Evolutionary conservation across 2,113 vertebrate genomes (phyloP).

Genomic region (Smithornis capensis): DNA sequence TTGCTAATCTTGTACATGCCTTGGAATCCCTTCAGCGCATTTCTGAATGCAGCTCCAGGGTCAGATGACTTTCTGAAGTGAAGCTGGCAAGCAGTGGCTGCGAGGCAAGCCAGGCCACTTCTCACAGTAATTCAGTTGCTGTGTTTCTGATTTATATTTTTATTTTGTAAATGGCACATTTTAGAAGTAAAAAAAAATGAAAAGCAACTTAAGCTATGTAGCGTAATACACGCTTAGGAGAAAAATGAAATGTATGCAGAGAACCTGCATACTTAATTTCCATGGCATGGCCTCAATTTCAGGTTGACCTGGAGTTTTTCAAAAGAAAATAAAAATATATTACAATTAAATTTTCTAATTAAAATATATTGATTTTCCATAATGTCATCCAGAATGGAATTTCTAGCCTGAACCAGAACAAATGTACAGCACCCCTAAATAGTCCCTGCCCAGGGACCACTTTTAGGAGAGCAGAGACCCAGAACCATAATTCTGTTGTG

Average conservation of each 20-base stretch:
- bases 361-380: not conserved
- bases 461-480: not conserved
- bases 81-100: slow-evolving; percentile 9
- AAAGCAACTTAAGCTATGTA: not conserved
- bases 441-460: not conserved
- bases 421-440: not conserved
- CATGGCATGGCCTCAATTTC: not conserved
- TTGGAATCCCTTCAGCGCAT: slow-evolving; percentile 25
- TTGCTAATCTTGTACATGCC: not conserved
- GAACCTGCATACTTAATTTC: not conserved
- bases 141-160: slow-evolving; percentile 30
- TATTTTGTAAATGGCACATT: slow-evolving; percentile 33
- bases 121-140: slow-evolving; percentile 40
- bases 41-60: slow-evolving; percentile 28
- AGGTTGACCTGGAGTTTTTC: not conserved
- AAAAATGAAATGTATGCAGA: not conserved
- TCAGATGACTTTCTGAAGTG: slow-evolving; percentile 34
- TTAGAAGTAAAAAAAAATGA: slow-evolving; percentile 20
- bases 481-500: not conserved
- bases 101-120: slow-evolving; percentile 26
- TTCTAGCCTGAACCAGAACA: not conserved
- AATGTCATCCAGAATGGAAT: slow-evolving; percentile 17
- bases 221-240: not conserved
- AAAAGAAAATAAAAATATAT: slow-evolving; percentile 6
- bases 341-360: not conserved